Base-by-base conservation (phyloP, 2,797 vertebrate species). In the Echiichthys vipera region DNA sequence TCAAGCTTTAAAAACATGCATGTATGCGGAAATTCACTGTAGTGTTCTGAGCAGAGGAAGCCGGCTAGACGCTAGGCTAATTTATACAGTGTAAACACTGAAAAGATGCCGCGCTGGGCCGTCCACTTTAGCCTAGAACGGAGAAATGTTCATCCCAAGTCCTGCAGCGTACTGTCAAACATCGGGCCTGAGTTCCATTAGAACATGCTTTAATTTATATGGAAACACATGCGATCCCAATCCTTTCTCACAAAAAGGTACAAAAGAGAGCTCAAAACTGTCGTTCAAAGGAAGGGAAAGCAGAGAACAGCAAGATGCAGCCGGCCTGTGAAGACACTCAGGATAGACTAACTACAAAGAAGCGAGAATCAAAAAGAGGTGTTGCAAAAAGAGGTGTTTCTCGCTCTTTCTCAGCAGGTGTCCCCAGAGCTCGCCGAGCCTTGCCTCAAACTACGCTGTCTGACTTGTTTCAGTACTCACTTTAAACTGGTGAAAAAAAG, bases 361-460 rank as follows among this genome's bases (percentile, higher is more conserved):
- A 78, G 73, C n/a, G 7, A 24, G 71, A 82, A 84, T 81, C 70
- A 85, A 80, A 85, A 72, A 58, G 64, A 86, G 66, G 65, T 59
- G 70, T 77, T 86, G n/a, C 70, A 85, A 80, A 85, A 72, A 58
- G 64, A 86, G 66, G 65, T 59, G 70, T 77, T 86, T 84, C 61
- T 78, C 15, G 1, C 64, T 58, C 62, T 82, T 87, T 84, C 81
- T 87, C 71, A 7, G 80, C 88, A 80, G 84, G 84, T 84, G 76
- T 87, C 77, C 71, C 85, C 56, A 64, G 88, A 79, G 89, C 59
- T 65, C 7, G 9, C 37, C 1, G 4, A 67, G 80, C 66, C 71
- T 86, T 53, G 82, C 85, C 86, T 85, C 84, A 71, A 89, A 89
- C 89, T 78, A 83, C 62, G 47, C 61, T 42, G 65, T 73, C 72